Evolutionary conservation across 2,113 vertebrate species (phyloP).

Genomic region (Kobus ellipsiprymnus): DNA sequence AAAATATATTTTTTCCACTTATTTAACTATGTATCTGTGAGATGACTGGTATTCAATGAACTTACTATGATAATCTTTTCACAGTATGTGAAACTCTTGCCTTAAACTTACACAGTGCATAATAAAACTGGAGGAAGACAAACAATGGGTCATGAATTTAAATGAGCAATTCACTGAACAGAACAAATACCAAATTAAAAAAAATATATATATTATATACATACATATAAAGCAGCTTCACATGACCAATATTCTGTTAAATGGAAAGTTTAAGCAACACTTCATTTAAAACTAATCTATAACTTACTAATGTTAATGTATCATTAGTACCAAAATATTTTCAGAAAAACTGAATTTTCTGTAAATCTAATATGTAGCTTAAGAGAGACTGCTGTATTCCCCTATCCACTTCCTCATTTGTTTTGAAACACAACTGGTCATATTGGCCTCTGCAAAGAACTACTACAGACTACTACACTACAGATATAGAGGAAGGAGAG

Average conservation of each 20-base stretch:
- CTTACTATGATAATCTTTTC: background rate
- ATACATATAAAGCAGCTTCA: background rate
- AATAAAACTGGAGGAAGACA: background rate
- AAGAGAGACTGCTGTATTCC: background rate
- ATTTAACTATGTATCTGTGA: background rate
- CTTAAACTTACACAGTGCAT: background rate
- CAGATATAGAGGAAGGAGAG: fast-evolving
- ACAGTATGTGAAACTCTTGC: background rate
- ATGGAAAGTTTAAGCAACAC: background rate
- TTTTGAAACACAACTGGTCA: background rate
- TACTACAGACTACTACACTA: background rate
- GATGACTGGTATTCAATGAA: background rate
- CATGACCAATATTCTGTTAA: background rate
- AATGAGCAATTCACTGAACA: background rate
- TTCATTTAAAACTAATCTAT: background rate
- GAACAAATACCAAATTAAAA: background rate
- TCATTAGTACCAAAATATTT: background rate
- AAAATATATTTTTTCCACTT: background rate
- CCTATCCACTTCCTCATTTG: background rate
- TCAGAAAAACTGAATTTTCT: background rate
- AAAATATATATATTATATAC: background rate
- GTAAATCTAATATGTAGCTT: background rate
- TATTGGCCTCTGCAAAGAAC: background rate
- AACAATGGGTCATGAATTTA: background rate
- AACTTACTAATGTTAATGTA: background rate